Evolutionary conservation across 2,797 vertebrate species (phyloP), one percentile per base, ranked within the genome.

Genomic region (Australoheros facetus): DNA sequence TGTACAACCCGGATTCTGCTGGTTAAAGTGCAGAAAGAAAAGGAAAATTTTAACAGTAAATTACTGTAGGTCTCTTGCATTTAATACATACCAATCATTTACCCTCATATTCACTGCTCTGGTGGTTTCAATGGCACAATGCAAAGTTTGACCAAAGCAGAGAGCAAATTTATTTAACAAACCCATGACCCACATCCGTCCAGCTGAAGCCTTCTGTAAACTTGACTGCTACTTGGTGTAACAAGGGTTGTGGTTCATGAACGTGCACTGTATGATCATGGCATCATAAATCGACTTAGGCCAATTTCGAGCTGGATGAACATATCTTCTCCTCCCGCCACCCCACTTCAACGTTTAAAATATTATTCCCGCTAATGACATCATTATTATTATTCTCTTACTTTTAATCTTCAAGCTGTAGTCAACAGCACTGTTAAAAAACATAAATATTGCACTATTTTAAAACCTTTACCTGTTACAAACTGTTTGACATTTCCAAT

Each of bases 181-280:
- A 71, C 23, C 30, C 11, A 4, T 32, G 60, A 62, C 10, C 28
- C 16, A 14, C 5, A 5, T 32, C 37, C 19, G 32, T 12, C 39
- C 45, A 17, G 14, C 59, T 76, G 73, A 82, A 42, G 11, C 45
- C 32, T 57, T 73, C 39, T 75, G 45, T 75, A 84, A 81, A 56
- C 57, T 71, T 48, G 57, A 81, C 71, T 10, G 5, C n/a, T 26
- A 30, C 4, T 5, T 10, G 4, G 42, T 57, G 71, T 21, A 32
- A 71, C 48, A 12, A 58, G 12, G 13, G 39, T 34, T 71, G 13
- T 70, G 7, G n/a, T 66, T 42, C 39, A 45, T 48, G 9, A 45
- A 0, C 4, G 51, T 11, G 9, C 51, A 54, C n/a, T 21, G 21
- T 21, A 21, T n/a, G n/a, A 54, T 45, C 39, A 48, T 28, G 2